Evolutionary conservation across 2,888 invertebrate species (phyloP).

Genomic region (Notodonta dromedarius): DNA sequence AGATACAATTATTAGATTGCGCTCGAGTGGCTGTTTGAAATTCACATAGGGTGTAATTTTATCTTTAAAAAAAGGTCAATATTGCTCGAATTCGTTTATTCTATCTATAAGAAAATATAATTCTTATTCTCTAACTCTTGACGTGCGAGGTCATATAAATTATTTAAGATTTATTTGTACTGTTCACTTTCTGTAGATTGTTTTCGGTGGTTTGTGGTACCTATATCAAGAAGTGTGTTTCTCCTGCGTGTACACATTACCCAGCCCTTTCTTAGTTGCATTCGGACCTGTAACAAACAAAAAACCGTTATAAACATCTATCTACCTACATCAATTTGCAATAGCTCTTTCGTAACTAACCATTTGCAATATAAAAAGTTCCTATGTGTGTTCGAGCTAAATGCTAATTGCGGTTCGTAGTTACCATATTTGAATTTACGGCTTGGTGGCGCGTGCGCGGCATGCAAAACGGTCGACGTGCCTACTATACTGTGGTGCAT

Average conservation of each 20-base stretch:
- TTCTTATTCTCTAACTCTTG: constrained; percentile 35
- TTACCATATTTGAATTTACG: constrained; percentile 72
- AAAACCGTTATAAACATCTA: constrained; percentile 28
- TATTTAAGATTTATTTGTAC: constrained; percentile 61
- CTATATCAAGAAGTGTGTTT: constrained; percentile 64
- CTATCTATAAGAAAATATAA: constrained; percentile 37
- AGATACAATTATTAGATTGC: too few relatives aligned
- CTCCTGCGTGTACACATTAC: constrained; percentile 80
- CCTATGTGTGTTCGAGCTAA: constrained; percentile 45
- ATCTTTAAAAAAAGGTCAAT: neutral
- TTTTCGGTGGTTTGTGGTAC: constrained; percentile 45
- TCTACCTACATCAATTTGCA: constrained; percentile 22
- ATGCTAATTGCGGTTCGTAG: constrained; percentile 79
- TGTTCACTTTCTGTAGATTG: constrained; percentile 38
- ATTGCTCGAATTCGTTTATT: constrained; percentile 9
- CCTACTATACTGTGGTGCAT: constrained; percentile 57
- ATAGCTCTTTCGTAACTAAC: constrained; percentile 46
- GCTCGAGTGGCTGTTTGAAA: too few relatives aligned
- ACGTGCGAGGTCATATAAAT: constrained; percentile 65
- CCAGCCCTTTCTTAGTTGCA: constrained; percentile 65
- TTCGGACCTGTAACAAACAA: constrained; percentile 67
- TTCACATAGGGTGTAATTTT: too few relatives aligned
- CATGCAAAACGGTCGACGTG: constrained; percentile 56
- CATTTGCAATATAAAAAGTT: constrained; percentile 52
- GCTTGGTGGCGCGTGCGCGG: constrained; percentile 59